Evolutionary conservation across 1,140 invertebrate genomes (phyloP).

Genomic region (Colletes gigas): DNA sequence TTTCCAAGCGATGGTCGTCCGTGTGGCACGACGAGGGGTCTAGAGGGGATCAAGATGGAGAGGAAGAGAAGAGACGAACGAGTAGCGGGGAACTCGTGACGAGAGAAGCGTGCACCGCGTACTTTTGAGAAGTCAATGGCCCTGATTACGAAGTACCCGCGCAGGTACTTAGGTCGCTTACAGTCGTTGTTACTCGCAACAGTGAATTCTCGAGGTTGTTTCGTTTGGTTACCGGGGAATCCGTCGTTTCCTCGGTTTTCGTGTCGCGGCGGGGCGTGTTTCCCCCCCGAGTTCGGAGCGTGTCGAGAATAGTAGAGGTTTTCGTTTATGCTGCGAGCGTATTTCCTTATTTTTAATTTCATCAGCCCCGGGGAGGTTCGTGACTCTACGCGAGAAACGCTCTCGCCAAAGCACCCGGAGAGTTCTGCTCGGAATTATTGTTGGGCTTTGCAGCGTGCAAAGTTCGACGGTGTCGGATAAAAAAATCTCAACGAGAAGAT

Average conservation of each 20-base stretch:
- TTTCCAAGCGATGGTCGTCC: not conserved
- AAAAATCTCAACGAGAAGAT: no score
- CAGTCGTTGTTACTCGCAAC: constrained; percentile 26
- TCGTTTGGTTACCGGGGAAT: constrained; percentile 24
- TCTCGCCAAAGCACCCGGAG: no score
- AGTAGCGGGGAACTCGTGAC: constrained; percentile 32
- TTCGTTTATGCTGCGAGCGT: not conserved
- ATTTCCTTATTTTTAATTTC: not conserved
- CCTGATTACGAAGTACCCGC: constrained; percentile 48
- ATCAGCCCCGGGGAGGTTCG: not conserved
- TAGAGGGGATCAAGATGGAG: not conserved
- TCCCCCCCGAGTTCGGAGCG: not conserved
- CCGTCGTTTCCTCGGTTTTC: not conserved
- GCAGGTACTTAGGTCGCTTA: constrained; percentile 37
- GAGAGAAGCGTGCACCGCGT: constrained; percentile 36
- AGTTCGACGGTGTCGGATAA: no score
- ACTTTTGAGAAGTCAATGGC: constrained; percentile 56
- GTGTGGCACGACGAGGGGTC: not conserved
- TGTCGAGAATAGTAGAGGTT: not conserved
- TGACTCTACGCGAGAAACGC: not conserved
- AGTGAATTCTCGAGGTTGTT: constrained; percentile 14
- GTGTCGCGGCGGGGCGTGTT: not conserved
- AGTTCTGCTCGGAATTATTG: no score
- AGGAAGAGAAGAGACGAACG: not conserved
- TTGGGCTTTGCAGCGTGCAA: no score